Percentiles rank a stretch among this genome's conserved stretches.
phyloP scores from a whole-genome alignment of 2,888 invertebrate genomes.

The Gandaritis pyraliata region DNA sequence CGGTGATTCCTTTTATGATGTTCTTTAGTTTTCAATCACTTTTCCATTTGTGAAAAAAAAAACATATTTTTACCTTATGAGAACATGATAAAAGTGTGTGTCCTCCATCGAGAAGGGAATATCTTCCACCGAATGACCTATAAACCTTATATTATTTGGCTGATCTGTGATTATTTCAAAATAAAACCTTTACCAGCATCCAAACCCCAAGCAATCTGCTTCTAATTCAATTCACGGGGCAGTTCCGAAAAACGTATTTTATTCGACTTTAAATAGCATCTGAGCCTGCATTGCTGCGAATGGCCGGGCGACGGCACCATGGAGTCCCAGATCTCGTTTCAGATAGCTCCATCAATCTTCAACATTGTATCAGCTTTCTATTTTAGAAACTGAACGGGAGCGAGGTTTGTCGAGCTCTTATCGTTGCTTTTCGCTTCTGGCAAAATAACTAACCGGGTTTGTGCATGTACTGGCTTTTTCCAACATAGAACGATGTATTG shows the following conservation, averaged over 20 bases:
- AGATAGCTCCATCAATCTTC: conserved; percentile 79
- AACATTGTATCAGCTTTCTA: conserved; percentile 67
- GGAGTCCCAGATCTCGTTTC: conserved; percentile 73
- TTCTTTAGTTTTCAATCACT: too few relatives aligned
- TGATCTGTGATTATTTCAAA: too few relatives aligned
- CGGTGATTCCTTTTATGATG: too few relatives aligned
- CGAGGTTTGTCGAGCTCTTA: conserved; percentile 53
- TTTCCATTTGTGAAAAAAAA: too few relatives aligned
- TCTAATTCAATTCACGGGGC: conserved; percentile 31
- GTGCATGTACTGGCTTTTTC: background rate
- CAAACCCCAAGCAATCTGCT: too few relatives aligned
- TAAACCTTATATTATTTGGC: too few relatives aligned
- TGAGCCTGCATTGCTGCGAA: conserved; percentile 53
- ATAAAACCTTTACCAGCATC: too few relatives aligned
- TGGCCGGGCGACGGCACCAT: conserved; percentile 51
- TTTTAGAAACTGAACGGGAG: conserved; percentile 57
- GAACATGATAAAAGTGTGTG: too few relatives aligned
- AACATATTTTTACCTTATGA: too few relatives aligned
- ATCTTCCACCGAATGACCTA: too few relatives aligned
- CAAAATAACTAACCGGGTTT: background rate
- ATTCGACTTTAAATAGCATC: conserved; percentile 62
- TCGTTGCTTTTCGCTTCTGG: conserved; percentile 48
- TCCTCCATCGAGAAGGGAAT: too few relatives aligned
- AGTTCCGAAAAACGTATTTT: conserved; percentile 49
- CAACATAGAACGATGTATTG: too few relatives aligned